Evolutionary conservation across 2,113 vertebrate species (phyloP).

Genomic region (Progne subis): DNA sequence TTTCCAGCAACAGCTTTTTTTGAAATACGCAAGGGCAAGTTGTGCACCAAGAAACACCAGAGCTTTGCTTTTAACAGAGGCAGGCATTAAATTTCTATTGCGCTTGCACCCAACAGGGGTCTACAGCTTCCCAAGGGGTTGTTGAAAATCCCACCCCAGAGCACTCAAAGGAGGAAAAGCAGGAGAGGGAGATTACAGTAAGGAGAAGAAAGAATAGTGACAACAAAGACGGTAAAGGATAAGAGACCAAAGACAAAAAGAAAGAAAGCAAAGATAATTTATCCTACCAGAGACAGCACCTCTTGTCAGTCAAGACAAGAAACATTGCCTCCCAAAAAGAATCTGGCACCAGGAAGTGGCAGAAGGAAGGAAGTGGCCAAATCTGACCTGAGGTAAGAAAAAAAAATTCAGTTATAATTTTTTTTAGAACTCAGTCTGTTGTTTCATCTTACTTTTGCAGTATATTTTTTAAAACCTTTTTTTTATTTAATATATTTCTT

Average conservation of each 20-base stretch:
- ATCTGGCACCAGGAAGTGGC: constrained; percentile 50
- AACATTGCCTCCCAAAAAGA: constrained; percentile 64
- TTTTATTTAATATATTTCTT: not conserved
- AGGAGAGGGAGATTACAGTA: not conserved
- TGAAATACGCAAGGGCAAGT: fast-evolving
- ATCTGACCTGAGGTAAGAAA: constrained; percentile 51
- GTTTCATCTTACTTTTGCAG: not conserved
- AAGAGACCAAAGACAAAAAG: constrained; percentile 10
- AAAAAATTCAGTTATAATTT: not conserved
- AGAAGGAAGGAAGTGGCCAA: constrained; percentile 48
- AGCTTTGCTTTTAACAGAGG: not conserved
- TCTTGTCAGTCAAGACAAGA: constrained; percentile 70
- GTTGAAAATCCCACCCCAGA: not conserved
- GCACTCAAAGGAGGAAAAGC: not conserved
- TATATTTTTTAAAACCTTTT: fast-evolving
- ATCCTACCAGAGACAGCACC: constrained; percentile 68
- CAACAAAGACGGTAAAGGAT: not conserved
- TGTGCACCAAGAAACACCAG: not conserved
- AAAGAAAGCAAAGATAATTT: constrained; percentile 26
- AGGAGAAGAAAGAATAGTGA: not conserved
- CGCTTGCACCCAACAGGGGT: not conserved
- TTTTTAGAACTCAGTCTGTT: not conserved
- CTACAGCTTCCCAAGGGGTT: not conserved
- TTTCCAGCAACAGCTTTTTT: not conserved
- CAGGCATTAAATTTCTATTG: not conserved